Percentiles rank a stretch among this genome's conserved stretches.
Conservation (phyloP, 2,888 invertebrate genomes). For the Acronicta alni region DNA sequence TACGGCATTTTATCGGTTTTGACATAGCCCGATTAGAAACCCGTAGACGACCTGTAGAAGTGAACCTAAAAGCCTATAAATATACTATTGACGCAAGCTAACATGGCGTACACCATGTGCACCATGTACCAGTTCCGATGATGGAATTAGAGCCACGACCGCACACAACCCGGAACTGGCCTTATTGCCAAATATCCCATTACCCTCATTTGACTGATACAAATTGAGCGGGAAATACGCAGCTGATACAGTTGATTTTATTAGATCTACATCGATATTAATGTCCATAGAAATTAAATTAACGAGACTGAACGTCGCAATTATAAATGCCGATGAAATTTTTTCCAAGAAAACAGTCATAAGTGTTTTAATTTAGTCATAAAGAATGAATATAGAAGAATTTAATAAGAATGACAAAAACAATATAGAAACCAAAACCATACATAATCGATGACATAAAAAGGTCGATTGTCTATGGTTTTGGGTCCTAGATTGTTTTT, state of each 20-base stretch:
- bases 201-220: conserved; percentile 20
- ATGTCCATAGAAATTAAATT: not conserved
- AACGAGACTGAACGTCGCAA: no score
- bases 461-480: no score
- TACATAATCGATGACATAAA: no score
- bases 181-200: conserved; percentile 29
- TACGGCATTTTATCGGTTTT: no score
- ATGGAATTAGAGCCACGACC: conserved; percentile 14
- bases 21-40: not conserved
- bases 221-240: conserved; percentile 36
- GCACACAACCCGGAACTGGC: conserved; percentile 13
- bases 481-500: no score
- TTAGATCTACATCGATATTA: conserved; percentile 1
- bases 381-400: no score
- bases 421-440: no score
- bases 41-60: no score
- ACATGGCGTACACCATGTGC: conserved; percentile 9
- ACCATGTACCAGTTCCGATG: conserved; percentile 11
- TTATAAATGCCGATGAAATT: no score
- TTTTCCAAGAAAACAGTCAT: no score
- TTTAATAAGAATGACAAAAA: no score
- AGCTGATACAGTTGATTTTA: conserved; percentile 22
- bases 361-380: no score
- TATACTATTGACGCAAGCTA: not conserved
- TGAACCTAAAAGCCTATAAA: conserved; percentile 1